Evolutionary conservation across 2,797 vertebrate species (phyloP), one percentile per base, ranked within the genome.

Genomic region (Adrianichthys oophorus): DNA sequence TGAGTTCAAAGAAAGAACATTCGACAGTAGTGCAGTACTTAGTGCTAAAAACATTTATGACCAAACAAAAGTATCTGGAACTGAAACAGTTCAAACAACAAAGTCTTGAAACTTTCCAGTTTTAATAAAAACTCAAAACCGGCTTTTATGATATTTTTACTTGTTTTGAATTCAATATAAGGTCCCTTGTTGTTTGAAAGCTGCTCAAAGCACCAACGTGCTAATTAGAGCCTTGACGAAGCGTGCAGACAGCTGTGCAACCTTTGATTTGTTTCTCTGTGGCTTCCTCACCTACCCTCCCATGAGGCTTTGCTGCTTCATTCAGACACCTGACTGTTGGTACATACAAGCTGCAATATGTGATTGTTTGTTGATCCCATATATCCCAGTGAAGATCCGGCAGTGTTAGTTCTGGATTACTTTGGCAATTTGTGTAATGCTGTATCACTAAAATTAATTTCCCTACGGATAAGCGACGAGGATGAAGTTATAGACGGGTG

Each of bases 391-490:
- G 60, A 69, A 85, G 84, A 84, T 86, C 80, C 86, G 74, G 67
- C 72, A 82, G 65, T 74, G 62, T 83, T 71, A 86, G 75, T 68
- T 65, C 70, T 83, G 84, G 89, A 90, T 91, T 90, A 90, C 78
- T 56, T 68, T 67, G 74, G 82, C 87, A 89, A 90, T 90, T 89
- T 84, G 84, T 84, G 79, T 88, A 87, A 89, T 87, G 80, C 80
- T 50, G 76, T 74, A 81, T 85, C 70, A 66, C 78, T 74, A 72
- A 76, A 65, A 78, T 80, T 89, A 85, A 90, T 89, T 90, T 90
- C 90, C 89, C 90, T 52, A 66, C 37, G 84, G 90, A 85, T 83
- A 75, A 85, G 71, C 26, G 12, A 19, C 54, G 53, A 74, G 70
- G 71, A 62, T 78, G 64, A 71, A 83, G 79, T 77, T 72, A 76